Conservation (phyloP, 2,113 vertebrate genomes). For the Coregonus clupeaformis region DNA sequence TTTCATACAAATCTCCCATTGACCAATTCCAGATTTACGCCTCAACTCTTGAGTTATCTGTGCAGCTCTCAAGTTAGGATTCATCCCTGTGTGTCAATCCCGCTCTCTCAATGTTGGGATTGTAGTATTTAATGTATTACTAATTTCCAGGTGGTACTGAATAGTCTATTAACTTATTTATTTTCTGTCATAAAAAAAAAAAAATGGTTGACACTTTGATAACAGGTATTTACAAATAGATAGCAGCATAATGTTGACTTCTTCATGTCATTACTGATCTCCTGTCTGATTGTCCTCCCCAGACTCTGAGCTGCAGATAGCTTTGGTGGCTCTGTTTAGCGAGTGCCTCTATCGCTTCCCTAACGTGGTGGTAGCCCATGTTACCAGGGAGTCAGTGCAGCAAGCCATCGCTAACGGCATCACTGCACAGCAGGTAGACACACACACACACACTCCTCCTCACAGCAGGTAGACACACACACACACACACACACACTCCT, state of each 20-base stretch:
- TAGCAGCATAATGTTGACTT: neutral
- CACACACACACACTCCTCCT: too few relatives aligned
- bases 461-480: too few relatives aligned
- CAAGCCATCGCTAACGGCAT: slow-evolving; percentile 90
- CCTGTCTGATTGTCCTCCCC: neutral
- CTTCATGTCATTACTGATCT: neutral
- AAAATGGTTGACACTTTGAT: neutral
- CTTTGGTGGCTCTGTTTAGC: slow-evolving; percentile 88
- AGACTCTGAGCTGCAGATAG: slow-evolving; percentile 91
- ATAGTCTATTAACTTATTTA: neutral
- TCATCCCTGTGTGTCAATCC: too few relatives aligned
- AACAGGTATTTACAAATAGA: neutral
- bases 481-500: too few relatives aligned
- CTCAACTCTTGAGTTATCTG: too few relatives aligned
- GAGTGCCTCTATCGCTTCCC: slow-evolving; percentile 92
- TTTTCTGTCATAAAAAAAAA: too few relatives aligned
- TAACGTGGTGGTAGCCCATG: slow-evolving; percentile 86
- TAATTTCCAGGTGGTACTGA: neutral
- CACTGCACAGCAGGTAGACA: slow-evolving; percentile 86
- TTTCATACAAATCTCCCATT: too few relatives aligned
- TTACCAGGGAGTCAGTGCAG: slow-evolving; percentile 89
- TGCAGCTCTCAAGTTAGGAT: too few relatives aligned
- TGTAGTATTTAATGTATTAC: neutral
- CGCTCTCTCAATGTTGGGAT: too few relatives aligned
- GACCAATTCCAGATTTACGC: too few relatives aligned